Evolutionary conservation across 2,888 invertebrate genomes (phyloP).

Genomic region (Eilema depressum): DNA sequence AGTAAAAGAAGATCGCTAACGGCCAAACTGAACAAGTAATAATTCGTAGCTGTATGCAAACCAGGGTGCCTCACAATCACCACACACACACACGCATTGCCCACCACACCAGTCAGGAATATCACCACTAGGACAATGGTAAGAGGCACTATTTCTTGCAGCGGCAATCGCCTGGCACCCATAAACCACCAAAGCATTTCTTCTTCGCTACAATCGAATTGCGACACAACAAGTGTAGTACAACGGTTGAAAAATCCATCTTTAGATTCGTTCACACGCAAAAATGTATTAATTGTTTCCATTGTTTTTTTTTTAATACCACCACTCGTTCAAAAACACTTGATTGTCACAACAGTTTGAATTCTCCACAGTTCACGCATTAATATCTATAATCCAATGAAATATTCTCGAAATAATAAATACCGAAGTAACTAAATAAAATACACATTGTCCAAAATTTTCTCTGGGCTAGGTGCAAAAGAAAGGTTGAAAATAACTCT

Average conservation of each 20-base stretch:
- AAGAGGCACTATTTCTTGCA: constrained; percentile 86
- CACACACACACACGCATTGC: constrained; percentile 94
- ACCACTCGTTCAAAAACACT: not conserved
- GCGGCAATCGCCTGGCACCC: constrained; percentile 88
- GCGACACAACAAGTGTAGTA: constrained; percentile 77
- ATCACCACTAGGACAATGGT: constrained; percentile 92
- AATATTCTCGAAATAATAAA: not conserved
- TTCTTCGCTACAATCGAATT: constrained; percentile 87
- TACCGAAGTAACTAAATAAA: not conserved
- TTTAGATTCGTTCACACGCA: constrained; percentile 74
- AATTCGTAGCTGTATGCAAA: constrained; percentile 96
- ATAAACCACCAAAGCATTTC: constrained; percentile 87
- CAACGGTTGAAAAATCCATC: constrained; percentile 81
- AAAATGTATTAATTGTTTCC: constrained; percentile 64
- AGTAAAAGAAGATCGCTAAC: constrained; percentile 94
- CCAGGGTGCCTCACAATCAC: constrained; percentile 93
- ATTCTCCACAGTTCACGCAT: not conserved
- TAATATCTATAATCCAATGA: not conserved
- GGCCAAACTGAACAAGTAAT: constrained; percentile 95
- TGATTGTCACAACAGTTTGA: not conserved
- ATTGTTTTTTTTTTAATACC: constrained; percentile 27
- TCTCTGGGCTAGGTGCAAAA: not conserved
- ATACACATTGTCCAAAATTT: not conserved
- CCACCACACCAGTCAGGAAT: constrained; percentile 94
- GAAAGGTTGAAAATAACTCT: not conserved